Base-by-base conservation (phyloP, 1,140 invertebrate species). In the Orchestia grillus region DNA sequence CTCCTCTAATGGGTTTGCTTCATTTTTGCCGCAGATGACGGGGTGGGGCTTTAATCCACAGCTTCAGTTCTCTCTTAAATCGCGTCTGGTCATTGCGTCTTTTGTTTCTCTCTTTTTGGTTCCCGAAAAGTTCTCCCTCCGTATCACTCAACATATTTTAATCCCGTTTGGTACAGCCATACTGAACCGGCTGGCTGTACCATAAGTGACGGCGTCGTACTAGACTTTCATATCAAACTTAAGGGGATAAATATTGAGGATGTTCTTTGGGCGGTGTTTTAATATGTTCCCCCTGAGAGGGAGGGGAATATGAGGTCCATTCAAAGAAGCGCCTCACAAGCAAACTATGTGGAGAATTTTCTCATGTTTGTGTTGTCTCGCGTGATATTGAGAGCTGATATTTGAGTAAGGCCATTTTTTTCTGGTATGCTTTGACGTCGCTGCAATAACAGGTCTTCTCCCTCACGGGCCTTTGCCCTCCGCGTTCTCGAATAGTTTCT, bases 221-320 rank as follows among this genome's bases (percentile, higher is more conserved):
- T 15, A 36, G 28, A 36, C 62, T 77, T 77, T 77, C 62, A 77
- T 77, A 23, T 77, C 62, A 77, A 77, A 77, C 62, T 77, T 77
- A 28, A 77, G 62, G 62, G 28, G 62, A 77, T 77, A 77, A 77
- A 77, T 77, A 77, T 77, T 36, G 62, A 77, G 62, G 15, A 28
- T 28, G 28, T 77, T 77, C 62, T 77, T 77, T 77, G 88, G 88
- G 41, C 88, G 15, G 11, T 41, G 88, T 90, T 90, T 90, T 90
- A 90, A 90, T 90, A 90, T 42, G 62, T 77, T 77, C 62, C 62
- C 62, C 11, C 62, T 36, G 28, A 28, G 15, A 15, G 36, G 62
- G 62, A 3, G 28, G 62, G n/a, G 92, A 45, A 62, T 44, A 44
- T 95, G 40, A 44, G n/a, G 42, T 95, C 96, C 96, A 96, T 96